A percentile compares a stretch with the other conserved stretches of the same genome.
These are phyloP conservation scores for Tenthredo scrophulariae DNA, from an alignment of 2,888 invertebrate genomes.

Conservation along the genomic window DNA sequence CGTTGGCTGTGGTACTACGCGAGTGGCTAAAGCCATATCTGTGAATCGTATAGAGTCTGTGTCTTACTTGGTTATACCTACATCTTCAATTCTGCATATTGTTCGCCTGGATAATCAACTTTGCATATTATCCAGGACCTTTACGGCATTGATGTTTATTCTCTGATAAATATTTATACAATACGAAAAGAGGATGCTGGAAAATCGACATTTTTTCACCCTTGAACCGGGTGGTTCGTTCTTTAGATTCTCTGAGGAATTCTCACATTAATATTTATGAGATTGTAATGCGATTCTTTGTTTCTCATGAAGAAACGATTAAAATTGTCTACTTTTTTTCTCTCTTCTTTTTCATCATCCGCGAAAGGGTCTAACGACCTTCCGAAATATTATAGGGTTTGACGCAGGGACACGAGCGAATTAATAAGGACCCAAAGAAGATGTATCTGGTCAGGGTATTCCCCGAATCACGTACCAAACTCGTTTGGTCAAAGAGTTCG, in stretches of 20 bases:
- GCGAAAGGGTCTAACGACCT: background rate
- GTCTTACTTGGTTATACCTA: background rate
- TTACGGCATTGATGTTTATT: background rate
- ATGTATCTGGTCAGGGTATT: slow-evolving; percentile 29
- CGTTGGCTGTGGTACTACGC: background rate
- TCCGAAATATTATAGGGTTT: background rate
- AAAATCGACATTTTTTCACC: slow-evolving; percentile 23
- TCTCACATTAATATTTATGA: slow-evolving; percentile 18
- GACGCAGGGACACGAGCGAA: background rate
- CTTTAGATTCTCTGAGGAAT: background rate
- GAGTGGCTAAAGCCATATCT: slow-evolving; percentile 30
- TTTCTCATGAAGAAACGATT: background rate
- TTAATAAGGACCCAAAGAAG: slow-evolving; percentile 30
- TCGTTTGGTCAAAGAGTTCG: slow-evolving; percentile 37
- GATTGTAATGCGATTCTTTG: background rate
- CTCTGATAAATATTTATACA: slow-evolving; percentile 20
- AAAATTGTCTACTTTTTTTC: background rate
- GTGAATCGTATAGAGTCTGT: background rate
- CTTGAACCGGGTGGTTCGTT: background rate
- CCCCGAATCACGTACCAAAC: slow-evolving; percentile 27
- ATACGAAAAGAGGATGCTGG: background rate
- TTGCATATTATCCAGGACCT: background rate
- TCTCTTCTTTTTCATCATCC: background rate
- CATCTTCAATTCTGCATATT: slow-evolving; percentile 29
- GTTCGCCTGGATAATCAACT: slow-evolving; percentile 24